Conservation (phyloP, 2,888 invertebrate genomes). For the Laothoe populi region DNA sequence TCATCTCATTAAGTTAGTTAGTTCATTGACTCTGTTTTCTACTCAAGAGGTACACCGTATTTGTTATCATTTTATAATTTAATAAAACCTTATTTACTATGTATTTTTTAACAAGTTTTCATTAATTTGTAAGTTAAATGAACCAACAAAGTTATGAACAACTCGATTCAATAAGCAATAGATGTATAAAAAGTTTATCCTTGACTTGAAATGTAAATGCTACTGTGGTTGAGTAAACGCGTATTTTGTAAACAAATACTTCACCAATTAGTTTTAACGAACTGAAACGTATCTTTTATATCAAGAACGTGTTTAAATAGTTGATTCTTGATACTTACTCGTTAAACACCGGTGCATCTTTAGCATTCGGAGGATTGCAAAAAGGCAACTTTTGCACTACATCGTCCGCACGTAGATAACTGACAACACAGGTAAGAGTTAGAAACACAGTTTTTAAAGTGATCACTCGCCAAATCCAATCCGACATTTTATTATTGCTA, state of each 20-base stretch:
- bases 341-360: constrained; percentile 56
- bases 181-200: constrained; percentile 6
- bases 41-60: too few species aligned
- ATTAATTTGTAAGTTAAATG: too few species aligned
- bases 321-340: constrained; percentile 64
- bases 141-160: too few species aligned
- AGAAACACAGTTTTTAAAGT: constrained; percentile 65
- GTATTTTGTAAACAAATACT: constrained; percentile 45
- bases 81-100: too few species aligned
- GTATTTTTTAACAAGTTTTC: too few species aligned
- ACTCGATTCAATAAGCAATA: too few species aligned
- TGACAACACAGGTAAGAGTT: constrained; percentile 64
- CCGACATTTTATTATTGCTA: constrained; percentile 75
- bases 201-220: constrained; percentile 16
- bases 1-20: too few species aligned
- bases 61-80: too few species aligned
- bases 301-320: constrained; percentile 23
- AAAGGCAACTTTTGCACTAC: constrained; percentile 74
- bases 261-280: not conserved
- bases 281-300: not conserved
- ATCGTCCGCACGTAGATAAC: constrained; percentile 70
- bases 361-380: constrained; percentile 71
- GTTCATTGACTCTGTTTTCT: too few species aligned
- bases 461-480: constrained; percentile 77
- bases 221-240: not conserved